phyloP scores from a whole-genome alignment of 2,797 vertebrate species.

The Crocodylus rhombifer region DNA sequence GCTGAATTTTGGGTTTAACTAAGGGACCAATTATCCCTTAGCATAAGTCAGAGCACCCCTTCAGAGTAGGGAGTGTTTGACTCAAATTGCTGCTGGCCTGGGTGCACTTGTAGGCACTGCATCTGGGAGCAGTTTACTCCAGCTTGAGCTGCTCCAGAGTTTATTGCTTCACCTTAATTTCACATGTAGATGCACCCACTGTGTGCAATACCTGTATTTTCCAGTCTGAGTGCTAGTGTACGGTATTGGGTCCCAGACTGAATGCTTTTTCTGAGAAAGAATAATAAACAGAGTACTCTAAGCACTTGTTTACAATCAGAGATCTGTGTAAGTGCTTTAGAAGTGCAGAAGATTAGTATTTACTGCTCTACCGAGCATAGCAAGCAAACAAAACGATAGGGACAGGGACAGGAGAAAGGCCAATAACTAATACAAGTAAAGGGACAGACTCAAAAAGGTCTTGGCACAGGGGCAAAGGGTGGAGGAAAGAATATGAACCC shows the following conservation, averaged over 20 bases:
- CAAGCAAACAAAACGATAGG: constrained; percentile 6
- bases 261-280: not conserved
- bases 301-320: too few relatives aligned
- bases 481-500: not conserved
- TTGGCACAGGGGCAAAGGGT: not conserved
- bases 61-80: accelerated
- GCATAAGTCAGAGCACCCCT: not conserved
- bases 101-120: too few relatives aligned
- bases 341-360: not conserved
- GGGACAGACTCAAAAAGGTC: constrained; percentile 4
- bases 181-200: too few relatives aligned
- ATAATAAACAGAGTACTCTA: too few relatives aligned
- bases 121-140: too few relatives aligned
- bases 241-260: not conserved
- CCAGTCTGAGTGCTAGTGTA: not conserved
- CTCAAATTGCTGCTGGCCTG: not conserved
- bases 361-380: constrained; percentile 10
- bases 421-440: constrained; percentile 7
- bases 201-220: not conserved
- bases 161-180: too few relatives aligned
- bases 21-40: accelerated
- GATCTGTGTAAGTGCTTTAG: not conserved
- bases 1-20: not conserved
- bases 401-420: not conserved
- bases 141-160: too few relatives aligned